A percentile compares a stretch with the other conserved stretches of the same genome.
These are phyloP conservation scores for Ophion costatus DNA, from an alignment of 2,888 invertebrate species.

Conservation along the genomic window DNA sequence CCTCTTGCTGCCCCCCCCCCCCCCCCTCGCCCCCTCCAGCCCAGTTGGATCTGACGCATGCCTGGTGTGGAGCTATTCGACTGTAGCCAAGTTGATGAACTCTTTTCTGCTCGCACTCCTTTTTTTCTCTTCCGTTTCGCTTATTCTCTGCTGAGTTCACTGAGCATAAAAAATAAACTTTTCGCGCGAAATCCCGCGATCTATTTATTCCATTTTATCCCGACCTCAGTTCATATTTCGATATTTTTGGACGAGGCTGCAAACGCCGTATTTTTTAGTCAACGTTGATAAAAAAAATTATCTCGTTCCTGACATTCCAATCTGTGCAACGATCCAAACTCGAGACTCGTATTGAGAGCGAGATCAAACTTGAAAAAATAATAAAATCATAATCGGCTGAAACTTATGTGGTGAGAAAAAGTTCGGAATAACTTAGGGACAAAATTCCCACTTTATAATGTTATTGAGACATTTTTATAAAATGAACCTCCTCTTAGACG, in stretches of 20 bases:
- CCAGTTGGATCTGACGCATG: neutral
- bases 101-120: neutral
- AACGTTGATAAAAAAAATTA: conserved; percentile 4
- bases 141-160: neutral
- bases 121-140: conserved; percentile 1
- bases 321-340: neutral
- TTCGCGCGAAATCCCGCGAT: neutral
- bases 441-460: neutral
- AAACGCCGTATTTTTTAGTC: neutral
- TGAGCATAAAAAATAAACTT: conserved; percentile 27
- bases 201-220: conserved; percentile 21
- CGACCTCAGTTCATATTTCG: neutral
- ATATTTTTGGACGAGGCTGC: neutral
- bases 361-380: too few species aligned
- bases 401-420: too few species aligned
- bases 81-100: conserved; percentile 27
- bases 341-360: too few species aligned
- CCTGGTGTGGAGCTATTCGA: neutral
- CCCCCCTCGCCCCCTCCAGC: neutral
- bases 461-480: neutral
- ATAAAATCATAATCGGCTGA: too few species aligned
- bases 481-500: neutral
- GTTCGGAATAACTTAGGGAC: neutral
- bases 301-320: neutral
- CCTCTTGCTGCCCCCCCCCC: neutral